Percentiles rank a stretch among this genome's conserved stretches.
Conservation (phyloP, 2,888 invertebrate species). For the Meganola albula region DNA sequence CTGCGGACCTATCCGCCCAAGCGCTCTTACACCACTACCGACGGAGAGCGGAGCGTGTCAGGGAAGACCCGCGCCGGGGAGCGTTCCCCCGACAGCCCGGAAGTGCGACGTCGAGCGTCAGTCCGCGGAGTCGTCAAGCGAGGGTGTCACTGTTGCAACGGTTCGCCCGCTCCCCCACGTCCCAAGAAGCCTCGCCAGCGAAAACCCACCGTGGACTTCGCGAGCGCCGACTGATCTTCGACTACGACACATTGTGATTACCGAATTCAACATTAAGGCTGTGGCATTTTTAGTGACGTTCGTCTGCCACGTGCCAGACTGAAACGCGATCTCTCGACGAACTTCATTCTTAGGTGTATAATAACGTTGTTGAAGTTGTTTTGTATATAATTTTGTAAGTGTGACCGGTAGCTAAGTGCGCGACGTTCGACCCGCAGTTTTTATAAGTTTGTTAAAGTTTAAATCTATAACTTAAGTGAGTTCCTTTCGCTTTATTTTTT, state of each 20-base stretch:
- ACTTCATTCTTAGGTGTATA: conserved; percentile 39
- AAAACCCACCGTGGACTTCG: conserved; percentile 50
- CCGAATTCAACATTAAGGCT: conserved; percentile 24
- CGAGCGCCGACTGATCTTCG: conserved; percentile 23
- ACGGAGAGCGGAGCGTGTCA: conserved; percentile 59
- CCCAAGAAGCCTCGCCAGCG: conserved; percentile 62
- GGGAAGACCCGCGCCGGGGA: conserved; percentile 56
- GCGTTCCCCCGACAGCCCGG: conserved; percentile 37
- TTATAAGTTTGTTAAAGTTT: conserved; percentile 46
- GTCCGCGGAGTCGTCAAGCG: conserved; percentile 78
- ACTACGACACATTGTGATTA: conserved; percentile 27
- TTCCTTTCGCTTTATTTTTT: conserved; percentile 48
- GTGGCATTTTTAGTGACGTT: conserved; percentile 16
- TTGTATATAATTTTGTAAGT: conserved; percentile 63
- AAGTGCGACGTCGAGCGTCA: conserved; percentile 53
- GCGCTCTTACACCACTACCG: conserved; percentile 35
- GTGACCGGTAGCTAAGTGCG: conserved; percentile 35
- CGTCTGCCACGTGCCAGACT: conserved; percentile 41
- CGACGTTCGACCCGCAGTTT: conserved; percentile 23
- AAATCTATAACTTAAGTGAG: conserved; percentile 32
- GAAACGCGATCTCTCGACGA: conserved; percentile 51
- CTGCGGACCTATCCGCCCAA: conserved; percentile 62
- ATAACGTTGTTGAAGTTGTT: conserved; percentile 61
- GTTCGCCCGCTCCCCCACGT: conserved; percentile 71
- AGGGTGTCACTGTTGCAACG: conserved; percentile 80